A percentile compares a stretch with the other conserved stretches of the same genome.
Conservation (phyloP, 64 coral and sea anemone species). For the Catalaphyllia jardinei region DNA sequence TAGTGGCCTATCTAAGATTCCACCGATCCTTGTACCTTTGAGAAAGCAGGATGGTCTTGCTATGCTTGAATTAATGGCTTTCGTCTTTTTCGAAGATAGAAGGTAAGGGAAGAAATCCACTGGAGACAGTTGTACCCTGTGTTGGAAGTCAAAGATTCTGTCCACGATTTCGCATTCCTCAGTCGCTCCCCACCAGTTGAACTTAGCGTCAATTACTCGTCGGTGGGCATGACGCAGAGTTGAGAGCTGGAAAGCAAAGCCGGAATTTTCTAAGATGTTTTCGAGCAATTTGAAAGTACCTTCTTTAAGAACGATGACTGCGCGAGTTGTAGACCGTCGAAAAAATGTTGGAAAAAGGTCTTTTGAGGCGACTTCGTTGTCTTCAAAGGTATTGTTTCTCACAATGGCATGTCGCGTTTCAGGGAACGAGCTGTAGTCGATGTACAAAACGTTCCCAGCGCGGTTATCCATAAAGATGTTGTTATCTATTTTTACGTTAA, state of each 20-base stretch:
- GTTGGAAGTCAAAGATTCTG: constrained; percentile 73
- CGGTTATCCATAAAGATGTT: constrained; percentile 62
- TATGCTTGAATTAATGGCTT: background rate
- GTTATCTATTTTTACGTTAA: constrained; percentile 24
- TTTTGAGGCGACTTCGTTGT: constrained; percentile 3
- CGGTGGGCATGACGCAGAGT: constrained; percentile 49
- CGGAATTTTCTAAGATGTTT: constrained; percentile 52
- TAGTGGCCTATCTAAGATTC: constrained; percentile 41
- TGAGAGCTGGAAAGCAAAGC: constrained; percentile 41
- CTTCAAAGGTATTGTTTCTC: constrained; percentile 52
- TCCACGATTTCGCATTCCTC: constrained; percentile 61
- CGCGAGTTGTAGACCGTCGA: constrained; percentile 35
- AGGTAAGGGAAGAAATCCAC: constrained; percentile 58
- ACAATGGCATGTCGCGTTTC: constrained; percentile 16
- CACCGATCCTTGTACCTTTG: constrained; percentile 32
- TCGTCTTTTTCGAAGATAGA: background rate
- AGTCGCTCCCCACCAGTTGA: constrained; percentile 72
- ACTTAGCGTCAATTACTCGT: constrained; percentile 27
- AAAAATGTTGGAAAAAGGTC: constrained; percentile 56
- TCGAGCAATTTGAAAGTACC: constrained; percentile 64
- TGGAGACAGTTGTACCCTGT: constrained; percentile 62
- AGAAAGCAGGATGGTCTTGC: constrained; percentile 57
- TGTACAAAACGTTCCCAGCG: constrained; percentile 48
- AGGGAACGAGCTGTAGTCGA: constrained; percentile 59
- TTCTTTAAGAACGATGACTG: constrained; percentile 58